Conservation (phyloP, 2,888 invertebrate species). For the Aporophyla lueneburgensis region DNA sequence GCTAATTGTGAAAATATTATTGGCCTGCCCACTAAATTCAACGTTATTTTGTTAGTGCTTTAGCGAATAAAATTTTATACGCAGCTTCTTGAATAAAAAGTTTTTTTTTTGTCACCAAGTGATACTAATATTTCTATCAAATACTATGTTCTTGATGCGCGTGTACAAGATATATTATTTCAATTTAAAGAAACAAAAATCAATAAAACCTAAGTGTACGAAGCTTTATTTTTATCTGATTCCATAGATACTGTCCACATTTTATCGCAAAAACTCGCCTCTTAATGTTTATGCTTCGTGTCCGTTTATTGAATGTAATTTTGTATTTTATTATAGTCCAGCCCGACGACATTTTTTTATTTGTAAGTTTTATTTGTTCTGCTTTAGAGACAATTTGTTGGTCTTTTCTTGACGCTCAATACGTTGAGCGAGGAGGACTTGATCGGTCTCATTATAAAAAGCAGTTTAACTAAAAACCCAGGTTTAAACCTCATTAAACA, state of each 20-base stretch:
- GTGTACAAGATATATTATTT: conserved; percentile 16
- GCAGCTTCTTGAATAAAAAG: not conserved
- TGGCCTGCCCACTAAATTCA: not conserved
- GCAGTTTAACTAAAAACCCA: too few species aligned
- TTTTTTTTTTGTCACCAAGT: not conserved
- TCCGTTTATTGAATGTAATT: conserved; percentile 61
- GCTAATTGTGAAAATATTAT: not conserved
- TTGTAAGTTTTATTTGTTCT: conserved; percentile 39
- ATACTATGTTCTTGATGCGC: not conserved
- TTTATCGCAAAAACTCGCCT: conserved; percentile 56
- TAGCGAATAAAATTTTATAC: not conserved
- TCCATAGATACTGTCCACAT: conserved; percentile 59
- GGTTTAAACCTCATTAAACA: too few species aligned
- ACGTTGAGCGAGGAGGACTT: not conserved
- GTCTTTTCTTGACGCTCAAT: conserved; percentile 15
- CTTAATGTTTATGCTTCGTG: conserved; percentile 53
- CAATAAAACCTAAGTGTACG: conserved; percentile 34
- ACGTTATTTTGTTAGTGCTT: not conserved
- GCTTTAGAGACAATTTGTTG: conserved; percentile 30
- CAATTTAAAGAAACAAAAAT: conserved; percentile 2
- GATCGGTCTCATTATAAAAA: too few species aligned
- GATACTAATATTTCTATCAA: conserved; percentile 38
- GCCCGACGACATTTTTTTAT: conserved; percentile 36
- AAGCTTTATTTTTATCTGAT: conserved; percentile 57
- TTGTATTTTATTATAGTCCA: conserved; percentile 47